A percentile compares a stretch with the other conserved stretches of the same genome.
phyloP scores from a whole-genome alignment of 2,888 invertebrate species.

The Melolontha melolontha region DNA sequence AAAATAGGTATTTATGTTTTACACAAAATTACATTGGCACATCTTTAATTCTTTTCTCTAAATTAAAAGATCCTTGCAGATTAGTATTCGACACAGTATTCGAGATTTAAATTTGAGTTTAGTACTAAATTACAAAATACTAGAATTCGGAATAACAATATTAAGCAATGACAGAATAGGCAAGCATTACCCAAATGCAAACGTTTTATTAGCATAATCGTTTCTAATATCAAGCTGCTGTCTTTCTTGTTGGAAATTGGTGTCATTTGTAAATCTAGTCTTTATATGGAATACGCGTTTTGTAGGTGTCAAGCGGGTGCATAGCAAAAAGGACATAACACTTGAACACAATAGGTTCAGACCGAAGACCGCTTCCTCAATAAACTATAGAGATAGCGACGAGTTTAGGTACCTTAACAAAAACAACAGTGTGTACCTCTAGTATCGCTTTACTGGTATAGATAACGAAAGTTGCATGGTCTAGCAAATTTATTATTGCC shows the following conservation, averaged over 20 bases:
- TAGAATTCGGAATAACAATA: too few relatives aligned
- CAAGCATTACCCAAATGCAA: too few relatives aligned
- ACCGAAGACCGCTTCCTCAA: constrained; percentile 25
- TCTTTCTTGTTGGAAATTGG: not conserved
- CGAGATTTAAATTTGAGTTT: too few relatives aligned
- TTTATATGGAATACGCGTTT: not conserved
- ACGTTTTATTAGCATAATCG: too few relatives aligned
- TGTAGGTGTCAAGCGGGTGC: constrained; percentile 26
- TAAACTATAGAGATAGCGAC: constrained; percentile 28
- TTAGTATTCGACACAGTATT: too few relatives aligned
- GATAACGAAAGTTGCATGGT: constrained; percentile 7
- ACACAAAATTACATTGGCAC: too few relatives aligned
- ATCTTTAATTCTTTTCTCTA: too few relatives aligned
- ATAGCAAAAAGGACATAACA: constrained; percentile 27
- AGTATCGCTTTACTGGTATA: constrained; percentile 9
- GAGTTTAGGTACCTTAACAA: constrained; percentile 14
- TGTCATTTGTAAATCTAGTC: constrained; percentile 10
- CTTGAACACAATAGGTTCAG: constrained; percentile 27
- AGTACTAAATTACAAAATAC: too few relatives aligned
- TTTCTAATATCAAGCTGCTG: not conserved
- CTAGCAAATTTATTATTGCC: constrained; percentile 6
- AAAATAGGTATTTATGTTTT: too few relatives aligned
- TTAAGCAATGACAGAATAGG: too few relatives aligned
- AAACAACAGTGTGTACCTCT: not conserved
- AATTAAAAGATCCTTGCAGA: too few relatives aligned